Base-by-base conservation (phyloP, 2,888 invertebrate species). In the Seira musarum region DNA sequence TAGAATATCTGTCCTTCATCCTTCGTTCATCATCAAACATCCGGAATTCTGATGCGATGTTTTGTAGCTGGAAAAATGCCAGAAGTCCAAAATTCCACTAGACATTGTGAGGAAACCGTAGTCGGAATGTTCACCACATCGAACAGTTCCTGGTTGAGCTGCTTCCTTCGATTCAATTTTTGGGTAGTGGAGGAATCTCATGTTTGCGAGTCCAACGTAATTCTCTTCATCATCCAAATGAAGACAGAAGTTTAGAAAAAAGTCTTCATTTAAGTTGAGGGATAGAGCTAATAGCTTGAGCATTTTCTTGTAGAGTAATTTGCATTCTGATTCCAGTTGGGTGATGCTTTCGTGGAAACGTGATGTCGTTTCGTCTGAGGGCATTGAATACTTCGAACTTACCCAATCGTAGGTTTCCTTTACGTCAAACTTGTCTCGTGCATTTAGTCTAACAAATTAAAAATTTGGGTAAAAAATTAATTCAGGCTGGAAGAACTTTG, bases 61-160 rank as follows among this genome's bases (percentile, higher is more conserved):
- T 8, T 30, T 21, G 82, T 79, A 10, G 79, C 82, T 15, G 71
- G 79, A 25, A 79, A 82, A 15, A 79, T 57, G 0, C 82, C 82
- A 24, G 53, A 53, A 1, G 79, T 75, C 82, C 82, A 82, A 46
- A 75, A 75, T 67, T 82, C 82, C 46, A 72, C 21, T 2, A 82
- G 49, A 21, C n/a, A 76, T 35, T 6, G 82, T 82, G 0, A 83
- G 15, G n/a, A 80, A 68, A 0, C 53, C 67, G 15, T 75, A 80
- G 22, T 83, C 83, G 0, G 83, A 69, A 25, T 83, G 83, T 19
- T 80, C 83, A 13, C 49, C 72, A 40, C 68, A 74, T 60, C 82
- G 15, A 8, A 83, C 77, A 0, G 78, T 17, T 17, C 71, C 69
- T 6, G 30, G 8, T 2, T 8, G 3, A 6, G 30, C 19, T 6